Base-by-base conservation (phyloP, 2,113 vertebrate genomes). In the Abramis brama region DNA sequence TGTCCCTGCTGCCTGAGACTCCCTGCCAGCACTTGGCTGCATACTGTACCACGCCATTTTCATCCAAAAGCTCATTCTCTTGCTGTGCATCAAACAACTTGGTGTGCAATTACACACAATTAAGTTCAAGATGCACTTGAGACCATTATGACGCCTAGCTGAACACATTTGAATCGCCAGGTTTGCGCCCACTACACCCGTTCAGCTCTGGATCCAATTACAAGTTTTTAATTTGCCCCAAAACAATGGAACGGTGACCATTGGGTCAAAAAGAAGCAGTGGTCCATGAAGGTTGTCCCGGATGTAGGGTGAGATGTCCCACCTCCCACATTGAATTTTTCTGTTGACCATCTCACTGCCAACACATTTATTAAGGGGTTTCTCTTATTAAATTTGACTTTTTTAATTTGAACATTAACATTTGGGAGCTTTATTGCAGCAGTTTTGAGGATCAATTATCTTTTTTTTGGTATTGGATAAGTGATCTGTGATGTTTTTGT, bases 91-190 rank as follows among this genome's bases (percentile, higher is more conserved):
- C n/a, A 30, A 86, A 81, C 66, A 81, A 73, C 55, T 47, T 39
- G 55, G 64, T 79, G 79, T 52, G 64, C 75, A 84, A 83, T 84
- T 84, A 84, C 81, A 79, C 86, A 79, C 86, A 87, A 84, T 87
- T 87, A 79, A 60, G 75, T 74, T 71, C 82, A 79, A 79, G 79
- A 77, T 83, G 86, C 80, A 77, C 71, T 86, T 60, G 30, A 86
- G 64, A 64, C 64, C 55, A 60, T 83, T 82, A 79, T 36, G 74
- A 77, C 33, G 82, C 52, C 39, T 84, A 73, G 70, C 36, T 82
- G 52, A 77, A 84, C 64, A 79, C 19, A 39, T 62, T 52, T n/a
- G 19, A 68, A 82, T 27, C 19, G 0, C 79, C 1, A 7, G 25
- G 60, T 68, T 52, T 66, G 79, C 1, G 17, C 59, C n/a, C 39